Base-by-base conservation (phyloP, 2,113 vertebrate genomes). In the Cercocebus atys region DNA sequence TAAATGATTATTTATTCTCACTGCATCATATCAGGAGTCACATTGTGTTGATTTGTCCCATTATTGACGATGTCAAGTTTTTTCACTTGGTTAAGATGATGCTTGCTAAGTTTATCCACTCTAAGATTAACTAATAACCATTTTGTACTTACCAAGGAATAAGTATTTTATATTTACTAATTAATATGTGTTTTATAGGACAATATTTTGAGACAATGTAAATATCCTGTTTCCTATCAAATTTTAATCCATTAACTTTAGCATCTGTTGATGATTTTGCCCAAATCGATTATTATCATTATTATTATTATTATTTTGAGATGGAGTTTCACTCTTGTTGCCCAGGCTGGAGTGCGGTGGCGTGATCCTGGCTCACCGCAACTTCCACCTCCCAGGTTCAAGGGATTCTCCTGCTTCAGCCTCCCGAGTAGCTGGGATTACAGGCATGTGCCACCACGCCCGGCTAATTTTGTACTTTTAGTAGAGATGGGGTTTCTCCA, bases 201-300 rank as follows among this genome's bases (percentile, higher is more conserved):
- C 43, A 47, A 76, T 80, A 25, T 23, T 81, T 84, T 95, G 76
- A 35, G 30, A 88, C 16, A 83, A 75, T 84, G 3, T 66, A 84
- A 72, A 76, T 87, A 90, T 64, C 14, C 45, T 93, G 3, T 90
- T 93, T 6, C 43, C 38, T 47, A 35, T 78, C 59, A 95, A 70
- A 75, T 12, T 94, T 90, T 80, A 3, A 59, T 17, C 30, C 61
- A 81, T 85, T 84, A 81, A 94, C 76, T 85, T 94, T 70, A 91
- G 7, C 66, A 85, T 80, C 35, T 45, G 30, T 79, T 94, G 90
- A 68, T 61, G 17, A 82, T 35, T 92, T 94, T 88, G 20, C 17
- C 25, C 78, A 22, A 98, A 55, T 84, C 45, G 70, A 13, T 81
- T 80, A 50, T 50, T 14, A 50, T 50, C 4, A 50, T 47, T 13